Evolutionary conservation across 2,888 invertebrate species (phyloP).

Genomic region (Drosophila mercatorum): DNA sequence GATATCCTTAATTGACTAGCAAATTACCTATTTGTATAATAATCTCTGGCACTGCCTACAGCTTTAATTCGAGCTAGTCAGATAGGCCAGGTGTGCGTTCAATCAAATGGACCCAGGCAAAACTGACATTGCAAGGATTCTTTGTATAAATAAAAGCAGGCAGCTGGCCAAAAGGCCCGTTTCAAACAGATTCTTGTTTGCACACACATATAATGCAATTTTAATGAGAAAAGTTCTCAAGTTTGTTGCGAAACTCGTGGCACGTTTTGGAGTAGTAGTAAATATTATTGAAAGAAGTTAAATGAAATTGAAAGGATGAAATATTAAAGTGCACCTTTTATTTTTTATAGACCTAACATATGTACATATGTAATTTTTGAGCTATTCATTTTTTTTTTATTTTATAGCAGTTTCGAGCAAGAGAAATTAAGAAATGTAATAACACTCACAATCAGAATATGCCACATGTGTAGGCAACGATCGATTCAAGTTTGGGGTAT

Average conservation of each 20-base stretch:
- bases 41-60: conserved; percentile 16
- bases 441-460: background rate
- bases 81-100: background rate
- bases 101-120: conserved; percentile 2
- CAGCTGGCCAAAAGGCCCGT: conserved; percentile 7
- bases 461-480: no score
- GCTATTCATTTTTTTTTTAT: no score
- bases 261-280: background rate
- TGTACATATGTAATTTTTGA: no score
- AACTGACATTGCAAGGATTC: background rate
- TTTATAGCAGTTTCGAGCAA: no score
- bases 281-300: background rate
- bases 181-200: conserved; percentile 1
- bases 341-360: no score
- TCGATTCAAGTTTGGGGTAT: no score
- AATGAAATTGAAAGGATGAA: background rate
- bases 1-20: conserved; percentile 63
- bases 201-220: conserved; percentile 37
- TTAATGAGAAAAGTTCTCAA: conserved; percentile 37
- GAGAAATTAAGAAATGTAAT: background rate
- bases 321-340: background rate
- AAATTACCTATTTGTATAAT: conserved; percentile 59
- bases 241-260: conserved; percentile 14
- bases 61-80: conserved; percentile 36
- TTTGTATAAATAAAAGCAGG: conserved; percentile 2